Conservation (phyloP, 1,140 invertebrate genomes). For the Melipona quadrifasciata region DNA sequence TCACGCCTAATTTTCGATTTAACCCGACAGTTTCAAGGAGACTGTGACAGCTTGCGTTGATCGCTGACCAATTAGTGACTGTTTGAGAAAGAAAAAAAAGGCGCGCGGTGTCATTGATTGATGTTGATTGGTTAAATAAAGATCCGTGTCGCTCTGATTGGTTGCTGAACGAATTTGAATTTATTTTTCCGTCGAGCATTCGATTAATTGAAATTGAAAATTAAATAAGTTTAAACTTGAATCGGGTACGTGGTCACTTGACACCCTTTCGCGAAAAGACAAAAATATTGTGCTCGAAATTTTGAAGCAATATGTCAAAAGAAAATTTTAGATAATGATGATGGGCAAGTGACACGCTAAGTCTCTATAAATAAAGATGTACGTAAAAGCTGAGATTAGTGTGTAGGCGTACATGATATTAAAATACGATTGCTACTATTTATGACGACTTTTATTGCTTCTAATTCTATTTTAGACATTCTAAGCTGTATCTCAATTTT, state of each 20-base stretch:
- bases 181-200: background rate
- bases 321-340: constrained; percentile 4
- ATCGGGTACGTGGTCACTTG: background rate
- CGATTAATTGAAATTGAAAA: background rate
- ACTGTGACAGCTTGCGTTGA: background rate
- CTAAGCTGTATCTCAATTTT: no score
- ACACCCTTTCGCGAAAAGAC: background rate
- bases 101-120: constrained; percentile 5
- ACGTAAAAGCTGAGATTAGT: constrained; percentile 41
- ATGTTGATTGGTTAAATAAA: constrained; percentile 8
- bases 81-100: background rate
- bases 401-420: background rate
- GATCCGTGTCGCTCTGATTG: background rate
- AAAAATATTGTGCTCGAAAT: background rate
- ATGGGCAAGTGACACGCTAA: constrained; percentile 9
- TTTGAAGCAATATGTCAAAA: background rate
- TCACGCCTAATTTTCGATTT: background rate
- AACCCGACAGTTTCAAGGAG: background rate
- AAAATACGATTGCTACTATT: constrained; percentile 28
- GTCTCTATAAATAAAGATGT: constrained; percentile 45
- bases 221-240: background rate
- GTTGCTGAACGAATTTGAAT: background rate
- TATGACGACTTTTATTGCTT: constrained; percentile 1
- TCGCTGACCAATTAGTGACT: background rate
- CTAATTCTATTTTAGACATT: background rate